phyloP scores from a whole-genome alignment of 2,113 vertebrate species.

The Brachionichthys hirsutus region DNA sequence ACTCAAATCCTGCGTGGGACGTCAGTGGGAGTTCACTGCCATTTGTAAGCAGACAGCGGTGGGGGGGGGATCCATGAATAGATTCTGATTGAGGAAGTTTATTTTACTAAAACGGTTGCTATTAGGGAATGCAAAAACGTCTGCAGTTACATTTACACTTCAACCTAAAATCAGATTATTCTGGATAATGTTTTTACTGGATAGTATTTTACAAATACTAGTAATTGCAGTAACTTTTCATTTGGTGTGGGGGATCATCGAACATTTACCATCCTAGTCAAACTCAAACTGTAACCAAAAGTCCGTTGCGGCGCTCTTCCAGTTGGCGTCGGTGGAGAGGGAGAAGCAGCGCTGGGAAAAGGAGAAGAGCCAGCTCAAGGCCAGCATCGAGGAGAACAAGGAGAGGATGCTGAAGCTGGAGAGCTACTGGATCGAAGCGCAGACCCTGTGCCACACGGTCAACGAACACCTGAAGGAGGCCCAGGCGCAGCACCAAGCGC shows the following conservation, averaged over 20 bases:
- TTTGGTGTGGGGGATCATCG: too few species aligned
- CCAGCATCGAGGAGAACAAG: constrained; percentile 98
- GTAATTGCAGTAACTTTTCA: too few species aligned
- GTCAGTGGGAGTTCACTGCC: constrained; percentile 9
- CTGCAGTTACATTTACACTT: too few species aligned
- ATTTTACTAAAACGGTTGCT: too few species aligned
- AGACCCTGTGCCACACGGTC: constrained; percentile 94
- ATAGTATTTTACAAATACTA: too few species aligned
- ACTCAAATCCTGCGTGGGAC: constrained; percentile 1
- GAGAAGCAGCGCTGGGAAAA: constrained; percentile 97
- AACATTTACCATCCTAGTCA: too few species aligned
- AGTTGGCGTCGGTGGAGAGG: constrained; percentile 92
- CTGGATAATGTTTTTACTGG: too few species aligned
- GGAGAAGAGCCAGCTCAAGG: constrained; percentile 93
- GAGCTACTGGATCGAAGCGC: constrained; percentile 98
- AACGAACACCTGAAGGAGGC: constrained; percentile 98
- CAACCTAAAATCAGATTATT: too few species aligned
- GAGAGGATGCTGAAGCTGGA: constrained; percentile 97
- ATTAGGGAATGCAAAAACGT: too few species aligned
- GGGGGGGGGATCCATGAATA: not conserved
- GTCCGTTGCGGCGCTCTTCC: not conserved
- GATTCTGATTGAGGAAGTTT: too few species aligned
- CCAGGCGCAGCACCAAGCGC: constrained; percentile 92
- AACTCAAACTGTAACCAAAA: too few species aligned
- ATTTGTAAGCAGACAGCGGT: constrained; percentile 8